Percentiles rank a stretch among this genome's conserved stretches.
phyloP scores from a whole-genome alignment of 2,888 invertebrate genomes.

The Autographa pulchrina region DNA sequence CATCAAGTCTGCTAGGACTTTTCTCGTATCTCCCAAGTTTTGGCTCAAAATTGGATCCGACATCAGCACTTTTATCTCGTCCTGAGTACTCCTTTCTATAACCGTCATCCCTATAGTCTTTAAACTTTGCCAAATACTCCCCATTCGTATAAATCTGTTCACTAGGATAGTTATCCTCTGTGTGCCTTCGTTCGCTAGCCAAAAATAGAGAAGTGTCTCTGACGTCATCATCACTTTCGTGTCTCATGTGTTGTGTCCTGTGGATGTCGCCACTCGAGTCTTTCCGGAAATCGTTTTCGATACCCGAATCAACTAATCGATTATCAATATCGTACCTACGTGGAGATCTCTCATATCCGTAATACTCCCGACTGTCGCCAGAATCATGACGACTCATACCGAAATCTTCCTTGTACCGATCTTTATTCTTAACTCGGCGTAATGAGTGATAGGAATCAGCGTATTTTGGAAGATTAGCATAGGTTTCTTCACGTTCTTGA shows the following conservation, averaged over 20 bases:
- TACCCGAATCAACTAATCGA: conserved; percentile 93
- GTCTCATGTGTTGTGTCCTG: conserved; percentile 74
- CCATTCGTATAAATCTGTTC: conserved; percentile 85
- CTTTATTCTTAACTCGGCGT: conserved; percentile 89
- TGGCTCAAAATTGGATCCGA: conserved; percentile 91
- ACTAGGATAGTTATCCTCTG: conserved; percentile 90
- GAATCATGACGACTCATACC: conserved; percentile 82
- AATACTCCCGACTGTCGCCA: conserved; percentile 87
- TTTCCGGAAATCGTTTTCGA: conserved; percentile 94
- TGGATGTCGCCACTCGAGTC: conserved; percentile 91
- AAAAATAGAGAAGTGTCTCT: conserved; percentile 91
- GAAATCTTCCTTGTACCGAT: conserved; percentile 77
- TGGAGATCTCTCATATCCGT: conserved; percentile 81
- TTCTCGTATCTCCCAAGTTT: conserved; percentile 90
- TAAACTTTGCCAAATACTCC: conserved; percentile 80
- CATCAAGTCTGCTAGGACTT: conserved; percentile 85
- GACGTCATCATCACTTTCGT: conserved; percentile 93
- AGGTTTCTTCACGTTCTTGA: conserved; percentile 85
- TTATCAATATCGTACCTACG: conserved; percentile 88
- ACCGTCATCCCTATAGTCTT: conserved; percentile 75
- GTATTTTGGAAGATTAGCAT: conserved; percentile 84
- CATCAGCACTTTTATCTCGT: conserved; percentile 90
- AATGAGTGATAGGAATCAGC: conserved; percentile 90
- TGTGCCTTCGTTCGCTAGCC: conserved; percentile 93
- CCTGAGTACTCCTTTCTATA: conserved; percentile 79